Percentiles rank a stretch among this genome's conserved stretches.
Conservation (phyloP, 2,888 invertebrate genomes). For the Drosophila prolongata region DNA sequence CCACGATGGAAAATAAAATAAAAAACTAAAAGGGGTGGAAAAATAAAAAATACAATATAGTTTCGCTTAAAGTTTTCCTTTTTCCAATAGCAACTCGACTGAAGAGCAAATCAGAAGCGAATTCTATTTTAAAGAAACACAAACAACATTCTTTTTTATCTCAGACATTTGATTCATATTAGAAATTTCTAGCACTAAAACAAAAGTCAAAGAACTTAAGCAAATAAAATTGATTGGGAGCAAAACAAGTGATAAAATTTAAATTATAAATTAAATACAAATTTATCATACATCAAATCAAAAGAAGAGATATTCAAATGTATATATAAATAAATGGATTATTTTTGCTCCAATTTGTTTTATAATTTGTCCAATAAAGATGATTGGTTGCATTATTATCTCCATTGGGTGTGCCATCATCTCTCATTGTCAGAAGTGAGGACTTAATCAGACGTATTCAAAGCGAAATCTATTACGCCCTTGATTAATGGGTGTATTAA, state of each 20-base stretch:
- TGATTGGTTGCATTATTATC: constrained; percentile 4
- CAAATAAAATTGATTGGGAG: no score
- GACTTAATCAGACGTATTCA: constrained; percentile 17
- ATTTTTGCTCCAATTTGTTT: not conserved
- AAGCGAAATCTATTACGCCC: constrained; percentile 5
- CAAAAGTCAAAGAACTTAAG: no score
- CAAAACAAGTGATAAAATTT: no score
- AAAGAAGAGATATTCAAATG: no score
- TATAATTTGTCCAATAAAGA: not conserved
- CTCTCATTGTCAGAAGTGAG: constrained; percentile 18
- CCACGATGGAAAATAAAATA: constrained; percentile 8
- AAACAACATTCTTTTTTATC: no score
- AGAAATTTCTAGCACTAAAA: no score
- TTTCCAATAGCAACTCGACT: constrained; percentile 5
- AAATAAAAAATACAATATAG: constrained; percentile 9
- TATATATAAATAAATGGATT: no score
- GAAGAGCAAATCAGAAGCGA: not conserved
- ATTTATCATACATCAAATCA: not conserved
- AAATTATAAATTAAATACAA: not conserved
- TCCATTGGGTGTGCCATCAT: constrained; percentile 1
- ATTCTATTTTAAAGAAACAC: not conserved
- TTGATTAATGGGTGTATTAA: constrained; percentile 30
- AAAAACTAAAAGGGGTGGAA: no score
- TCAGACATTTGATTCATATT: no score
- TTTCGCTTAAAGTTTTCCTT: constrained; percentile 20